phyloP scores from a whole-genome alignment of 2,113 vertebrate genomes.

The Columba livia region DNA sequence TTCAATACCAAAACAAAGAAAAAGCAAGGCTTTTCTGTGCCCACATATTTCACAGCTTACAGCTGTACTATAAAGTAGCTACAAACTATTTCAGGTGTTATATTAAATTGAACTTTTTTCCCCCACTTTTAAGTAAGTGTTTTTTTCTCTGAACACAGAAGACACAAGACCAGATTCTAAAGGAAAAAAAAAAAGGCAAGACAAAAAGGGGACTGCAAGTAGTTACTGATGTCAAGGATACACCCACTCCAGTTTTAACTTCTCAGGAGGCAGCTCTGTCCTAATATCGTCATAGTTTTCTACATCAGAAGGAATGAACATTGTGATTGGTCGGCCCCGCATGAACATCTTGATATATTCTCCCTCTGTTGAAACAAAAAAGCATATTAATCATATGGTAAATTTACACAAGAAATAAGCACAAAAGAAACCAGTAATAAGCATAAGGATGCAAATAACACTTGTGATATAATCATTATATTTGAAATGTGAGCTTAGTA shows the following conservation, averaged over 20 bases:
- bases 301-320: constrained; percentile 96
- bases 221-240: constrained; percentile 85
- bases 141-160: neutral
- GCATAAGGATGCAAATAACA: neutral
- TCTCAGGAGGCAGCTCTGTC: constrained; percentile 91
- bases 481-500: neutral
- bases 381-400: constrained; percentile 1
- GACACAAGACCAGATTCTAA: neutral
- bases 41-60: neutral
- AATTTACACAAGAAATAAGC: constrained; percentile 1
- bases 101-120: neutral
- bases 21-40: neutral
- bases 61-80: neutral
- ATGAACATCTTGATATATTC: constrained; percentile 99
- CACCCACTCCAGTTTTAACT: constrained; percentile 98
- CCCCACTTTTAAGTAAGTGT: neutral
- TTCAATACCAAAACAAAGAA: neutral
- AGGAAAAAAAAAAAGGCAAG: neutral
- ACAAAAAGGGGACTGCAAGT: neutral
- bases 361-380: constrained; percentile 87
- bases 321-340: constrained; percentile 97
- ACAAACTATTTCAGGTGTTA: neutral
- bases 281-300: constrained; percentile 92
- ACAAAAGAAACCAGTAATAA: neutral
- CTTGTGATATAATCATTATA: neutral